Evolutionary conservation across 1,140 invertebrate species (phyloP), one percentile per base, ranked within the genome.

Genomic region (Proales similis): DNA sequence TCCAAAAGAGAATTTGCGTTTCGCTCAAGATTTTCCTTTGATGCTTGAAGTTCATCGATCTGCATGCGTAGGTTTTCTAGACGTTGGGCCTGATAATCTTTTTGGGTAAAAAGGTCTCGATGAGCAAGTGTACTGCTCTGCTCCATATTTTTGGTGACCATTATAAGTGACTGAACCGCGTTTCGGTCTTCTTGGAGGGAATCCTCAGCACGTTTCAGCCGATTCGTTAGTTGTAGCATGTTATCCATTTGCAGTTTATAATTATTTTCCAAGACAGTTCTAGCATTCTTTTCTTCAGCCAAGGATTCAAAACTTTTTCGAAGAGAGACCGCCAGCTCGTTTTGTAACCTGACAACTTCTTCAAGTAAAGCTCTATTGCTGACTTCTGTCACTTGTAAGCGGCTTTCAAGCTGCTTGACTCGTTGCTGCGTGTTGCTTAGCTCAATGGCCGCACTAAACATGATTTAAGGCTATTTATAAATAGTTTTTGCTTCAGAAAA

Each of bases 321-420:
- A 9, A 70, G 63, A 2, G 36, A 20, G 12, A n/a, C 62, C 38
- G 70, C 67, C n/a, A 75, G 63, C 33, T 76, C 74, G 63, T 65
- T 69, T 51, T 76, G 74, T 38, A 76, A 65, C 9, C 73, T 67
- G 4, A 76, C 66, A 20, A 76, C 73, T 64, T 76, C 74, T 61
- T 74, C 73, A n/a, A 75, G 64, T 5, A 75, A 65, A 14, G 72
- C 70, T 36, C 74, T 47, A 63, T 75, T 74, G 11, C 72, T 74
- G 49, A 71, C 72, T 63, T 76, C 74, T 2, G 74, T 68, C 3
- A 74, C 68, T 19, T 65, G 65, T 3, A 76, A 63, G 6, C 72
- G 65, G 26, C 68, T 70, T 65, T 76, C 74, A 27, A 76, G 46
- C 32, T 71, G 66, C 38, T 61, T 61, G 0, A 61, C 14, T 22